Evolutionary conservation across 2,797 vertebrate genomes (phyloP).

Genomic region (Delichon dasypus): DNA sequence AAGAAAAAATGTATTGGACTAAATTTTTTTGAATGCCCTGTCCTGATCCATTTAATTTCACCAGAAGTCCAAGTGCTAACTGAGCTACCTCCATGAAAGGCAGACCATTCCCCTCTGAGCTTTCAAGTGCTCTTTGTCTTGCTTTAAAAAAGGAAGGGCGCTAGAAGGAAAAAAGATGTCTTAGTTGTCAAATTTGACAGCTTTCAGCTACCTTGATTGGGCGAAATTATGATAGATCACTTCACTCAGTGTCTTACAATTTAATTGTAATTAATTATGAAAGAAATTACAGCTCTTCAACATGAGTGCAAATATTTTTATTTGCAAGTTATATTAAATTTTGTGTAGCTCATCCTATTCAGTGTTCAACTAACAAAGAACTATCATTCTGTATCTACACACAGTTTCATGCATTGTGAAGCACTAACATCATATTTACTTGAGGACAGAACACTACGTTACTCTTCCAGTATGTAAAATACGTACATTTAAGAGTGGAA

Average conservation of each 20-base stretch:
- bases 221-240: slow-evolving; percentile 36
- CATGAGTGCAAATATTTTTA: slow-evolving; percentile 64
- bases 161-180: not conserved
- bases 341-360: slow-evolving; percentile 24
- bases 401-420: not conserved
- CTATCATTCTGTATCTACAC: not conserved
- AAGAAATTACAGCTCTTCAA: slow-evolving; percentile 60
- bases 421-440: slow-evolving; percentile 38
- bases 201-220: slow-evolving; percentile 33
- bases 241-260: slow-evolving; percentile 30
- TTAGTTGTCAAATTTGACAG: slow-evolving; percentile 32
- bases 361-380: slow-evolving; percentile 46
- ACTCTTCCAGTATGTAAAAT: slow-evolving; percentile 18
- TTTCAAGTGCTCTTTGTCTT: not conserved
- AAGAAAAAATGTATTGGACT: not conserved
- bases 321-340: slow-evolving; percentile 62
- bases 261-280: slow-evolving; percentile 64
- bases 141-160: not conserved
- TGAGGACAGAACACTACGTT: not conserved
- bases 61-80: not conserved
- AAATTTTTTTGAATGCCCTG: not conserved
- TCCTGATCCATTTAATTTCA: slow-evolving; percentile 5
- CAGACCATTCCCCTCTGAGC: not conserved
- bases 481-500: not conserved
- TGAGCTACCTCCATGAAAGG: not conserved